Base-by-base conservation (phyloP, 2,113 vertebrate species). In the Zosterops borbonicus region DNA sequence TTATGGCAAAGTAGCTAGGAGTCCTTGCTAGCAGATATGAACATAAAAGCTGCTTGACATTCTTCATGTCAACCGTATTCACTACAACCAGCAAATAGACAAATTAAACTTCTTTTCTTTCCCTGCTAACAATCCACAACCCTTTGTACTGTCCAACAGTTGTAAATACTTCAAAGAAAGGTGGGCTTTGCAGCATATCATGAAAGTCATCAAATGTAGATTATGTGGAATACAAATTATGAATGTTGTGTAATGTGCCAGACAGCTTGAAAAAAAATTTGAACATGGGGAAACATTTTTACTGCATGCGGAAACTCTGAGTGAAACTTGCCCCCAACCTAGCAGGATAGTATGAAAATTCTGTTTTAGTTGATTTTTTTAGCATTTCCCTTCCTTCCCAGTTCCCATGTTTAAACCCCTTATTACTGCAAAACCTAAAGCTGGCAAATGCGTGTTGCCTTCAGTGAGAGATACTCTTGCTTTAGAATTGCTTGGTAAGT, bases 281-380 rank as follows among this genome's bases (percentile, higher is more conserved):
- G 15, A 76, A 49, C 53, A 47, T 21, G 7, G 13, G 9, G 39
- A 85, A 92, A 88, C 16, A 17, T 14, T 23, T 46, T 52, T 58
- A 46, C 9, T 83, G 25, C 7, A 18, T 9, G 4, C 19, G 64
- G 53, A 79, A 89, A 46, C 27, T 3, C 5, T 69, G 53, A 80
- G 29, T 37, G 17, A 91, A 12, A 4, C 24, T 24, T 13, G 2
- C 1, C 0, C 8, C 11, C 44, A 71, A 3, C 2, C 14, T 56
- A 39, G 27, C 6, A 56, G 12, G 9, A 60, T 9, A 68, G 24
- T 39, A 21, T 69, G 19, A 77, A 73, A 73, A 73, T 35, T 52
- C 58, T 64, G 2, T 1, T 71, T 80, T 6, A 29, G 58, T 23
- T 24, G 23, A 20, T 65, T 52, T 69, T 64, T 29, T 29, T 24